These are phyloP conservation scores for Chaunax sp. DNA, from an alignment of 2,797 vertebrate genomes.

Conservation along the genomic window DNA sequence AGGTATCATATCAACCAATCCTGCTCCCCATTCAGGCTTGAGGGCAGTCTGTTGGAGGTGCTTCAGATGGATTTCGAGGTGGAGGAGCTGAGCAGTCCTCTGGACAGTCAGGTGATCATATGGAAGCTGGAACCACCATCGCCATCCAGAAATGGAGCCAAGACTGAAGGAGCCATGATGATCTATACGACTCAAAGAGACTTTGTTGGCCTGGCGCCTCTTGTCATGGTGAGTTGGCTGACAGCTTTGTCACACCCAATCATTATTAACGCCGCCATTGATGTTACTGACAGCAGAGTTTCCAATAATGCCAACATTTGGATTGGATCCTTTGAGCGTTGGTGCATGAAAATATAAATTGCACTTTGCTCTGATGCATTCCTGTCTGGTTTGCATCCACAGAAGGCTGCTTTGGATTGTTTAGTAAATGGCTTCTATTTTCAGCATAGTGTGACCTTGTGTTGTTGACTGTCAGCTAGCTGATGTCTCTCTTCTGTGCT, in stretches of 20 bases:
- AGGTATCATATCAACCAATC: neutral
- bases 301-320: conserved; percentile 42
- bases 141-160: conserved; percentile 72
- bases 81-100: conserved; percentile 85
- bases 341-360: conserved; percentile 59
- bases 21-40: conserved; percentile 65
- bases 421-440: conserved; percentile 76
- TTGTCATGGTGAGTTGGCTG: conserved; percentile 90
- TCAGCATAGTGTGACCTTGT: conserved; percentile 72
- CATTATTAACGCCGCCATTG: conserved; percentile 15
- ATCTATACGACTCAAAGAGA: conserved; percentile 92
- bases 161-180: conserved; percentile 88
- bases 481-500: conserved; percentile 66
- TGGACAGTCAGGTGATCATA: conserved; percentile 89
- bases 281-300: conserved; percentile 37
- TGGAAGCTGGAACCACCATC: conserved; percentile 93
- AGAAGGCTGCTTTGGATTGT: conserved; percentile 59
- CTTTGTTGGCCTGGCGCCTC: conserved; percentile 88
- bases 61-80: conserved; percentile 94
- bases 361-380: conserved; percentile 67
- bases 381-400: conserved; percentile 61
- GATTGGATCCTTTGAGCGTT: conserved; percentile 50
- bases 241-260: conserved; percentile 43
- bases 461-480: conserved; percentile 69
- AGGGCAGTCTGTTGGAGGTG: conserved; percentile 85